These are phyloP conservation scores for Hippocampus barbouri DNA, from an alignment of 2,113 vertebrate species.

Conservation along the genomic window DNA sequence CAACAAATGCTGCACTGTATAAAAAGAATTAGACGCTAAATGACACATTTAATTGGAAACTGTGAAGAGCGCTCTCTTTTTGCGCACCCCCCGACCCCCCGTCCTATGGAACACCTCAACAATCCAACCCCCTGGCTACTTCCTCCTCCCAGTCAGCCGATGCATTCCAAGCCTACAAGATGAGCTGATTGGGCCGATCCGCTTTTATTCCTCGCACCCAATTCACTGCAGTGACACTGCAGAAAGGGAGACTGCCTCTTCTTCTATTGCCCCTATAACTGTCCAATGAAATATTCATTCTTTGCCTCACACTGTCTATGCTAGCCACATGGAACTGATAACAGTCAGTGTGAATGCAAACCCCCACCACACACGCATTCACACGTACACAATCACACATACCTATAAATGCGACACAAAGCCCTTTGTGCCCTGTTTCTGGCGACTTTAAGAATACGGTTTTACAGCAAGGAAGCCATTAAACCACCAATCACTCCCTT, in stretches of 20 bases:
- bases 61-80: conserved; percentile 53
- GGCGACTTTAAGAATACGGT: conserved; percentile 29
- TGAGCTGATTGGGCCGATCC: conserved; percentile 61
- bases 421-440: conserved; percentile 28
- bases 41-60: conserved; percentile 79
- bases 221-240: conserved; percentile 59
- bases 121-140: not conserved
- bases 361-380: conserved; percentile 4
- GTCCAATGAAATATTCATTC: conserved; percentile 72
- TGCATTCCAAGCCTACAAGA: conserved; percentile 50
- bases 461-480: conserved; percentile 37
- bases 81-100: conserved; percentile 5
- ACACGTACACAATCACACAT: not conserved
- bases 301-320: conserved; percentile 59
- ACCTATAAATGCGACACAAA: conserved; percentile 11
- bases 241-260: conserved; percentile 49
- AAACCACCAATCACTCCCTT: conserved; percentile 55
- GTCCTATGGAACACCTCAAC: not conserved
- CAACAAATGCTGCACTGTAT: conserved; percentile 64
- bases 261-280: conserved; percentile 60
- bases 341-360: conserved; percentile 35
- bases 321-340: conserved; percentile 56
- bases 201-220: conserved; percentile 35
- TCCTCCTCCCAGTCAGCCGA: conserved; percentile 36
- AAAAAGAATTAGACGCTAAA: conserved; percentile 74